phyloP scores from a whole-genome alignment of 2,113 vertebrate species.

The Pomatostomus ruficeps region DNA sequence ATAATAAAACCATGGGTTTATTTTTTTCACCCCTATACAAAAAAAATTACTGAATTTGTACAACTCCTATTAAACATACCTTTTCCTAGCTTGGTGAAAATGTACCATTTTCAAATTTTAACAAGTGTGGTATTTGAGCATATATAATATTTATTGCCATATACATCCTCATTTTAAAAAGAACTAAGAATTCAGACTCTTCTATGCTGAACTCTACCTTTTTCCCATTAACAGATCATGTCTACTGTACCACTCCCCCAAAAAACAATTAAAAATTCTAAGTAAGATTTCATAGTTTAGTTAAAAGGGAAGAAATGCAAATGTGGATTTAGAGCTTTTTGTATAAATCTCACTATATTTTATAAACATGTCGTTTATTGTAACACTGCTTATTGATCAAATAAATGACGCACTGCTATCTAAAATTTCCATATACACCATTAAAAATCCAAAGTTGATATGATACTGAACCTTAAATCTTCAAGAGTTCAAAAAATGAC shows the following conservation, averaged over 20 bases:
- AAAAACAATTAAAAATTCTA: conserved; percentile 75
- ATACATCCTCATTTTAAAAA: conserved; percentile 71
- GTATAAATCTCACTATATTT: conserved; percentile 78
- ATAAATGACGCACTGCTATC: conserved; percentile 77
- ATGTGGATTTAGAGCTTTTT: conserved; percentile 70
- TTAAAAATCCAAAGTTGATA: conserved; percentile 83
- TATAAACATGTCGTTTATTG: conserved; percentile 75
- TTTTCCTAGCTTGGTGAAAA: conserved; percentile 64
- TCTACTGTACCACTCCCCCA: conserved; percentile 50
- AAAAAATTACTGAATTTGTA: conserved; percentile 70
- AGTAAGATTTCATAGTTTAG: conserved; percentile 68
- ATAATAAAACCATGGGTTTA: conserved; percentile 66
- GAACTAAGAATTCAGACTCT: conserved; percentile 68
- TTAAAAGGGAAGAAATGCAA: conserved; percentile 80
- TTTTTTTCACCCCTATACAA: conserved; percentile 62
- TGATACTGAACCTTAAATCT: conserved; percentile 79
- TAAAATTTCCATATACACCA: conserved; percentile 83
- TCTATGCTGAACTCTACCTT: conserved; percentile 51
- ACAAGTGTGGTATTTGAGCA: conserved; percentile 65
- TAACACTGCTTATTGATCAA: conserved; percentile 85
- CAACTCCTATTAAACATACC: conserved; percentile 68
- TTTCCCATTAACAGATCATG: conserved; percentile 47
- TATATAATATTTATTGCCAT: conserved; percentile 64
- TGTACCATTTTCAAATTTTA: conserved; percentile 64
- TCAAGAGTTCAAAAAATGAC: conserved; percentile 77